These are phyloP conservation scores for Falcunculus frontatus DNA, from an alignment of 2,113 vertebrate species.

Conservation along the genomic window DNA sequence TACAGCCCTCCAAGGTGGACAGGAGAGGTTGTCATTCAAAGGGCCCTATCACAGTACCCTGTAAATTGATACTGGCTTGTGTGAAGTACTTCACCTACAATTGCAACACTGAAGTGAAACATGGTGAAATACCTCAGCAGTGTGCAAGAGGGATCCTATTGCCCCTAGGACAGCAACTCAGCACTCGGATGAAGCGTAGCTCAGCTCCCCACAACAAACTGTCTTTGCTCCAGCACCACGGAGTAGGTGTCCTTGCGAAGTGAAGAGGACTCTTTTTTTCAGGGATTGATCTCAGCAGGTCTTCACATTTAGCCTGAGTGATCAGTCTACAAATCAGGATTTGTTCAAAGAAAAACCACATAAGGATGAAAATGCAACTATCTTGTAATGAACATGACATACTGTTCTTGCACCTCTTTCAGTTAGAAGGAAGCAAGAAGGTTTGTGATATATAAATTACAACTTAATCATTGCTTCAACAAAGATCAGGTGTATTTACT, in stretches of 20 bases:
- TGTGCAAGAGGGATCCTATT: neutral
- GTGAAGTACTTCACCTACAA: neutral
- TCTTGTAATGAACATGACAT: neutral
- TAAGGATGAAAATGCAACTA: neutral
- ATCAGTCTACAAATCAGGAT: neutral
- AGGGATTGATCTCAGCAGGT: neutral
- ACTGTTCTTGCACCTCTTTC: neutral
- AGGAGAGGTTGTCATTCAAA: neutral
- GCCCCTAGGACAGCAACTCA: neutral
- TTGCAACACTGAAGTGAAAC: neutral
- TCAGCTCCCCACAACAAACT: neutral
- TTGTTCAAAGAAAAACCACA: neutral
- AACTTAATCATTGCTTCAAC: neutral
- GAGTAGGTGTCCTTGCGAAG: neutral
- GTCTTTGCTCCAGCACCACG: neutral
- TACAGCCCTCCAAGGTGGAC: neutral
- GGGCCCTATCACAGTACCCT: neutral
- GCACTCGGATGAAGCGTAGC: fast-evolving
- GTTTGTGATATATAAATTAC: neutral
- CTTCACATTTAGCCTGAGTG: neutral
- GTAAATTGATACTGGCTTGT: neutral
- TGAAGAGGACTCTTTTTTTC: neutral
- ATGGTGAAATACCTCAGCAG: neutral
- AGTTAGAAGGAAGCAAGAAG: neutral
- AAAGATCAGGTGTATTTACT: neutral